These are phyloP conservation scores for Nylanderia fulva DNA, from an alignment of 1,140 invertebrate genomes.

Conservation along the genomic window DNA sequence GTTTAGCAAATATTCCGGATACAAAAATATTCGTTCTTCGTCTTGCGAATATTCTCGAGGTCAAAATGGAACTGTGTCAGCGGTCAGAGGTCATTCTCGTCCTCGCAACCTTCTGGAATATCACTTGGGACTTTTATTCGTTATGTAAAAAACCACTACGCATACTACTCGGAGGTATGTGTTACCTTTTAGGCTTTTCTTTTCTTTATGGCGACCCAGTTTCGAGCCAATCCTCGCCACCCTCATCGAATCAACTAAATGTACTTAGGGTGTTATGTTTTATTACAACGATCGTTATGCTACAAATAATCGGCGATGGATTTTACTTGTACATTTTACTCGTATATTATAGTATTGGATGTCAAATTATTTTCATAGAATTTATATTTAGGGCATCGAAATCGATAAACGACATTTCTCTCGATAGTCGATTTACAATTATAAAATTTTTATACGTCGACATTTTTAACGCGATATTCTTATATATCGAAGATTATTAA, in stretches of 20 bases:
- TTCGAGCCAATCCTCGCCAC: background rate
- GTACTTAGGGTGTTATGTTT: background rate
- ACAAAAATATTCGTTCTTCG: slow-evolving; percentile 6
- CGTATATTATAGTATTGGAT: background rate
- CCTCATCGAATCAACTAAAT: background rate
- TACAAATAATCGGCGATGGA: background rate
- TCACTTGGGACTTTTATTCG: background rate
- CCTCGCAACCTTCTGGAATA: slow-evolving; percentile 15
- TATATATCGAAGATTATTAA: background rate
- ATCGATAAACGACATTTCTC: background rate
- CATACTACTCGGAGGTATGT: slow-evolving; percentile 4
- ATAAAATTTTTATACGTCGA: slow-evolving; percentile 33
- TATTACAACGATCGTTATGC: background rate
- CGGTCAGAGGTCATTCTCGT: slow-evolving; percentile 15
- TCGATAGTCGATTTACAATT: slow-evolving; percentile 9
- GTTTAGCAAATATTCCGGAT: slow-evolving; percentile 9
- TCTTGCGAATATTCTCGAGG: slow-evolving; percentile 20
- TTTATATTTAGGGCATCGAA: slow-evolving; percentile 14
- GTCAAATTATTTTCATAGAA: slow-evolving; percentile 15
- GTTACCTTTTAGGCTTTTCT: slow-evolving; percentile 15
- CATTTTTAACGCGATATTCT: background rate
- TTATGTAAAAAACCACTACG: slow-evolving; percentile 22
- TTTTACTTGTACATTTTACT: background rate
- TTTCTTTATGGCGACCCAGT: background rate
- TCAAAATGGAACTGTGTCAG: slow-evolving; percentile 30